Base-by-base conservation (phyloP, 2,888 invertebrate species). In the Esperia sulphurella region DNA sequence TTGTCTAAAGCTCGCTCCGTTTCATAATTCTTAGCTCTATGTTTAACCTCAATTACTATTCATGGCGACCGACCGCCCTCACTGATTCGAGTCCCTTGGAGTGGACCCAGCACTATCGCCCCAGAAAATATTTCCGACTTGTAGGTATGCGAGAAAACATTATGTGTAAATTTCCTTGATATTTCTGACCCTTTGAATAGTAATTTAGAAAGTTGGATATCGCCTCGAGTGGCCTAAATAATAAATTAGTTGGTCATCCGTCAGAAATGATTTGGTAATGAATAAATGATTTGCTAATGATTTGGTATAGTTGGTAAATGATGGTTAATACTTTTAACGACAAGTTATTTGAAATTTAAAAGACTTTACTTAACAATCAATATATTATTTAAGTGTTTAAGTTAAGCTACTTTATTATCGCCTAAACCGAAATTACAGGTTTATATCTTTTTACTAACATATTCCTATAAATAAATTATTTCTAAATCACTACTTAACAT, bases 11-110 rank as follows among this genome's bases (percentile, higher is more conserved):
- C 28, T 45, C 14, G 10, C 10, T 45, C 43, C 44, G 39, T 21
- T 41, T 5, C 21, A 5, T 28, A 30, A 28, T 38, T 40, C 39
- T 46, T 43, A 49, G 45, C 58, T 55, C 47, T 54, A 51, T 55
- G 45, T 68, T 68, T 71, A 68, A 73, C 77, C 79, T 76, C 79
- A 68, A 84, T 87, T 86, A 84, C 83, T 88, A 89, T 88, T 88
- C 88, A 88, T 88, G 68, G 75, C 66, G 63, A 57, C 57, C 33
- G 21, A 57, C 35, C 65, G 65, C 75, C 79, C 76, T 76, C 75
- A 64, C 65, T 71, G 68, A 65, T 65, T 71, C 63, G 63, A 72
- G 71, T 38, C 46, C 41, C 51, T 46, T 21, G 14, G 14, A 48
- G 45, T 47, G 43, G 57, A 63, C 58, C 21, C 40, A 7, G 31